Percentiles rank a stretch among this genome's conserved stretches.
Conservation (phyloP, 1,140 invertebrate genomes). For the Latrodectus geometricus region DNA sequence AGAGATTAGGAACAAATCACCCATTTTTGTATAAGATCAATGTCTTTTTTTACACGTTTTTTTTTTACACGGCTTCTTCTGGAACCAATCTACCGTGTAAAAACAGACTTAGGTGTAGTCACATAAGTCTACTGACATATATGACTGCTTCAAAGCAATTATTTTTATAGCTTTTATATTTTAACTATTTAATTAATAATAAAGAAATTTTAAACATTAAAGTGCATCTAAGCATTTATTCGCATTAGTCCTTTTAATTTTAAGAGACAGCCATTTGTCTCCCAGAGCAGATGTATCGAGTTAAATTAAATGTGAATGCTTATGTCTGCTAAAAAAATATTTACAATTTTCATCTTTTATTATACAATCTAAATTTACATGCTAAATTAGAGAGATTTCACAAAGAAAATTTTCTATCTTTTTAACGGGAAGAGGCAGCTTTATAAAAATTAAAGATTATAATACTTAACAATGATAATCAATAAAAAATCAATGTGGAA, state of each 20-base stretch:
- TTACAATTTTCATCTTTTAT: neutral
- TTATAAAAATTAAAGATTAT: too few relatives aligned
- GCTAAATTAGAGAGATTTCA: conserved; percentile 12
- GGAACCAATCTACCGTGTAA: too few relatives aligned
- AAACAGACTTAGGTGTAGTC: too few relatives aligned
- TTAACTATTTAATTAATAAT: conserved; percentile 34
- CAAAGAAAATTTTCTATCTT: neutral
- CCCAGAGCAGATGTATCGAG: conserved; percentile 1
- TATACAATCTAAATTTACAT: too few relatives aligned
- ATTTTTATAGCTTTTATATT: neutral
- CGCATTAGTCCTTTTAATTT: conserved; percentile 1
- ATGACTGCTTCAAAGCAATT: neutral
- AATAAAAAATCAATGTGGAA: too few relatives aligned
- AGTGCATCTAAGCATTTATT: neutral
- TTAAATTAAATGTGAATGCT: neutral
- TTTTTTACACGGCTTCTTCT: too few relatives aligned
- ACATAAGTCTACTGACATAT: neutral
- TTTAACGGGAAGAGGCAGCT: too few relatives aligned
- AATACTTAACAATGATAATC: too few relatives aligned
- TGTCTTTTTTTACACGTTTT: too few relatives aligned
- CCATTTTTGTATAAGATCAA: too few relatives aligned
- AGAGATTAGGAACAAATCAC: too few relatives aligned
- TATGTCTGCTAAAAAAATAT: neutral
- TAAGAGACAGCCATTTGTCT: neutral
- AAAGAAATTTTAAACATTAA: neutral